Conservation (phyloP, 1,140 invertebrate genomes). For the Colletes gigas region DNA sequence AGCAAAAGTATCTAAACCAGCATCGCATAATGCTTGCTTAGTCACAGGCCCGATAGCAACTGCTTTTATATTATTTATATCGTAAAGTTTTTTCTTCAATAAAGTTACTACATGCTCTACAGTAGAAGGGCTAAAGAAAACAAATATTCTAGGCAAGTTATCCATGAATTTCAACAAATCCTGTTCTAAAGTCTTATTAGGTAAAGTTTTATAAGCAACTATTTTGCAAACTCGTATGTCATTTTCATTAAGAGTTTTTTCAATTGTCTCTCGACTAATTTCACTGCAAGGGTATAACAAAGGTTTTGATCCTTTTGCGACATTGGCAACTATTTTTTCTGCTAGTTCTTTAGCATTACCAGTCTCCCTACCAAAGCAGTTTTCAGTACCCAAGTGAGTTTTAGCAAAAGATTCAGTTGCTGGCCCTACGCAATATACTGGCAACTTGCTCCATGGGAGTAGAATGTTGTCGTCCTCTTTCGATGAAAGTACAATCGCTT, state of each 20-base stretch:
- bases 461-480: slow-evolving; percentile 53
- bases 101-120: slow-evolving; percentile 66
- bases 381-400: slow-evolving; percentile 64
- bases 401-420: slow-evolving; percentile 70
- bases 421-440: slow-evolving; percentile 75
- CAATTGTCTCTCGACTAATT: slow-evolving; percentile 75
- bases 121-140: slow-evolving; percentile 78
- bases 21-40: slow-evolving; percentile 66
- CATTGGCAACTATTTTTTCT: slow-evolving; percentile 66
- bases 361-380: slow-evolving; percentile 69
- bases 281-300: slow-evolving; percentile 77
- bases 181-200: slow-evolving; percentile 65
- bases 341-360: slow-evolving; percentile 76
- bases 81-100: slow-evolving; percentile 49
- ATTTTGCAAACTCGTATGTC: slow-evolving; percentile 70
- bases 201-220: slow-evolving; percentile 72
- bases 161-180: slow-evolving; percentile 63
- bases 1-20: slow-evolving; percentile 62
- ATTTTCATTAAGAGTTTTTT: slow-evolving; percentile 63
- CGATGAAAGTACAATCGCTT: slow-evolving; percentile 67
- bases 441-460: slow-evolving; percentile 66
- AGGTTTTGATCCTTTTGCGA: slow-evolving; percentile 53
- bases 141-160: slow-evolving; percentile 62
- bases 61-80: slow-evolving; percentile 66
- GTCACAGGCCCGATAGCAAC: slow-evolving; percentile 78